phyloP scores from a whole-genome alignment of 2,113 vertebrate species.

The Lepus americanus region DNA sequence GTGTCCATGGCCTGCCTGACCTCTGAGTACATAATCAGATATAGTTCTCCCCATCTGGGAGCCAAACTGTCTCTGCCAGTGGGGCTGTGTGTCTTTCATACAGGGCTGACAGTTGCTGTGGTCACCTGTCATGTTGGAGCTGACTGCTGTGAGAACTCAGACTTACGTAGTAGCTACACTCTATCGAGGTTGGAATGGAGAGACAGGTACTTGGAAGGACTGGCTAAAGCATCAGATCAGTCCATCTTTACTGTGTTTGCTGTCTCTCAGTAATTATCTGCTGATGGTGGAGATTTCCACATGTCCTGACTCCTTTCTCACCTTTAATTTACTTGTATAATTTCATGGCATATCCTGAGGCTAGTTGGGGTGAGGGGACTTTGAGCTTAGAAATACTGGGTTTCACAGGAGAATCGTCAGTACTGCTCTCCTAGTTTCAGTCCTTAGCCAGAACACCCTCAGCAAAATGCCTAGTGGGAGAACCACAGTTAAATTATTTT shows the following conservation, averaged over 20 bases:
- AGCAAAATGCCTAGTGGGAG: not conserved
- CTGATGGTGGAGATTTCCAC: not conserved
- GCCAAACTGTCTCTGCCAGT: constrained; percentile 54
- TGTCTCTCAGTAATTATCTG: not conserved
- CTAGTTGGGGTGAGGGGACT: not conserved
- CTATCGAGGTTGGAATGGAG: not conserved
- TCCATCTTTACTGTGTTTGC: not conserved
- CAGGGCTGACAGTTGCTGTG: not conserved
- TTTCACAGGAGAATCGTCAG: not conserved
- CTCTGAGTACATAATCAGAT: constrained; percentile 68
- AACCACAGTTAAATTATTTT: not conserved
- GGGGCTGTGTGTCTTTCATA: constrained; percentile 44
- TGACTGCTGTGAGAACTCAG: not conserved
- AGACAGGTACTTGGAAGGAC: constrained; percentile 41
- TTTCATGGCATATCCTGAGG: not conserved
- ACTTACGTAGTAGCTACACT: not conserved
- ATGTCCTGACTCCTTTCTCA: not conserved
- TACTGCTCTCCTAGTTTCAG: not conserved
- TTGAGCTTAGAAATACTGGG: not conserved
- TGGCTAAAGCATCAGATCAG: not conserved
- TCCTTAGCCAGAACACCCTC: not conserved
- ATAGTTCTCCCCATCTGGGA: constrained; percentile 59
- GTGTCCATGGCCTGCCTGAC: constrained; percentile 68
- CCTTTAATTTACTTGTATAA: not conserved
- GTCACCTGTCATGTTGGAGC: constrained; percentile 47